phyloP scores from a whole-genome alignment of 2,113 vertebrate species.

The Copsychus sechellarum region DNA sequence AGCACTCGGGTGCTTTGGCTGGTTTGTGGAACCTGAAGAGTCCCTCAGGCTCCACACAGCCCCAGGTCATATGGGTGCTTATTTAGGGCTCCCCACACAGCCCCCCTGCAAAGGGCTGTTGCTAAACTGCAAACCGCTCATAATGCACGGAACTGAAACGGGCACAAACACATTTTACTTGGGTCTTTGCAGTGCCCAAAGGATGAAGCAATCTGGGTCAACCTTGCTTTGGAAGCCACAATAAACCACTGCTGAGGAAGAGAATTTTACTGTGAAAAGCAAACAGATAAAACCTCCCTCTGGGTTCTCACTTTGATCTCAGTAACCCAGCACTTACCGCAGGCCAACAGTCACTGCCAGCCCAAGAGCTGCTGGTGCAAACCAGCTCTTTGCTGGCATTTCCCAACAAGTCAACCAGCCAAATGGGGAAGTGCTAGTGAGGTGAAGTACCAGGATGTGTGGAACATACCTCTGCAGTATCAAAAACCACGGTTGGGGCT shows the following conservation, averaged over 20 bases:
- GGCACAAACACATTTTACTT: background rate
- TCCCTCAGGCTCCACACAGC: accelerated
- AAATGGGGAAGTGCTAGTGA: background rate
- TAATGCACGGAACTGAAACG: accelerated
- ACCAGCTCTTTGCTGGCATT: background rate
- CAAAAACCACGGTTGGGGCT: conserved; percentile 76
- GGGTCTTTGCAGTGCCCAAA: background rate
- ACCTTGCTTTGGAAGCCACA: conserved; percentile 23
- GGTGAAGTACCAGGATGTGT: background rate
- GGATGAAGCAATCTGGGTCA: background rate
- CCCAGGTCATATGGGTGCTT: accelerated
- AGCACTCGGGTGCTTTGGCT: background rate
- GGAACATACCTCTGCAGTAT: conserved; percentile 72
- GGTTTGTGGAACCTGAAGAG: background rate
- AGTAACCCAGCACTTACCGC: background rate
- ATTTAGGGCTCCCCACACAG: background rate
- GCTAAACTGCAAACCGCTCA: background rate
- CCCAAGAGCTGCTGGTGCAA: background rate
- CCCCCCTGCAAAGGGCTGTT: background rate
- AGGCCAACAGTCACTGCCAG: background rate
- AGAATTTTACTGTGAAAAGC: background rate
- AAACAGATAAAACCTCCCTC: background rate
- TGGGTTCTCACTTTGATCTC: background rate
- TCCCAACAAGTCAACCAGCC: background rate
- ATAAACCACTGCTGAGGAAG: background rate